Percentiles rank a stretch among this genome's conserved stretches.
Evolutionary conservation across 2,797 vertebrate species (phyloP).

Genomic region (Atherinosoma microstoma): DNA sequence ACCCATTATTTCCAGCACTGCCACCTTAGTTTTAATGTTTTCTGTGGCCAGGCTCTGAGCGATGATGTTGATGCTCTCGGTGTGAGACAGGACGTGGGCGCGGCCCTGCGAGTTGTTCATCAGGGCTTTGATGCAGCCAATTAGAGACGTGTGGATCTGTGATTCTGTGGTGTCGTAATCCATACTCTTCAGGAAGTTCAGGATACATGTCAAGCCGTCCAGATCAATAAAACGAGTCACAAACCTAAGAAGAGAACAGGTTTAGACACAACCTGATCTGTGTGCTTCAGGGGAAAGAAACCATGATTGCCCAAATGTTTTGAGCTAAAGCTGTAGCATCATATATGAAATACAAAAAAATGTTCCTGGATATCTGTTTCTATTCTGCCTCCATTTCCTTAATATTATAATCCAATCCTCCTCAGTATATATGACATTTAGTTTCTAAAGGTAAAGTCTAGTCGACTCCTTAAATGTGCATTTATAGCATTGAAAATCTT

Average conservation of each 20-base stretch:
- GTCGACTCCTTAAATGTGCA: conserved; percentile 3
- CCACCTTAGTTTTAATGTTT: conserved; percentile 98
- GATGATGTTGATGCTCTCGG: conserved; percentile 97
- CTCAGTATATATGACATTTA: background rate
- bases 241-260: conserved; percentile 83
- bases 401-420: background rate
- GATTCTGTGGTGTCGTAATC: conserved; percentile 98
- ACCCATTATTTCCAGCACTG: conserved; percentile 98
- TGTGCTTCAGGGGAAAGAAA: background rate
- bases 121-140: conserved; percentile 98
- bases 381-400: background rate
- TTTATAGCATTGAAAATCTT: background rate
- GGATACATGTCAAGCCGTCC: conserved; percentile 95
- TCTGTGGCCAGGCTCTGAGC: conserved; percentile 98
- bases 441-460: background rate
- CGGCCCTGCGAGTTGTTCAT: conserved; percentile 99
- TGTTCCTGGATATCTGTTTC: background rate
- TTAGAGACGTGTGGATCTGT: conserved; percentile 98
- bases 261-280: conserved; percentile 4
- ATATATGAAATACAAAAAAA: background rate
- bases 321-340: conserved; percentile 1
- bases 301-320: background rate
- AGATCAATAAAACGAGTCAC: conserved; percentile 98
- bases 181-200: conserved; percentile 98
- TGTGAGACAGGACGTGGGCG: conserved; percentile 95